Conservation (phyloP, 30 jellyfish, hydroid and myxozoan genomes). For the Nemopilema nomurai region DNA sequence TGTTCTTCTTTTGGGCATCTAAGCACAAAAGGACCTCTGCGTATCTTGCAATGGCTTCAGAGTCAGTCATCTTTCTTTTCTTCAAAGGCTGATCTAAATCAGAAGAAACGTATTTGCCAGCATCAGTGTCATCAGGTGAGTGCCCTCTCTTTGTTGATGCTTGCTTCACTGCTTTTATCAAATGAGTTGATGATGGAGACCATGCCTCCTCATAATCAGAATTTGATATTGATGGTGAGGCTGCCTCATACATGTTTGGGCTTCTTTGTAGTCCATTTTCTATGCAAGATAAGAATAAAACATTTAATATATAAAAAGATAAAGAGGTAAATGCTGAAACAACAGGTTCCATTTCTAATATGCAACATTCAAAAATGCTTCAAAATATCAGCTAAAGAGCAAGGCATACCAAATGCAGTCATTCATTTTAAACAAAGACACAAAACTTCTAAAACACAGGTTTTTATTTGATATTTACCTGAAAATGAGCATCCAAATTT, state of each 20-base stretch:
- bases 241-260: constrained; percentile 52
- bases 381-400: no score
- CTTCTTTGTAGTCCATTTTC: constrained; percentile 7
- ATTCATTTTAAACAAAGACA: no score
- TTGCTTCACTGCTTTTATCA: constrained; percentile 12
- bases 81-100: not conserved
- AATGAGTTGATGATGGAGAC: constrained; percentile 12
- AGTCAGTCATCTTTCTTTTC: constrained; percentile 5
- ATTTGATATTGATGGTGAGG: constrained; percentile 23
- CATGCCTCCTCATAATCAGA: not conserved
- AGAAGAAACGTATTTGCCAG: not conserved
- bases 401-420: no score
- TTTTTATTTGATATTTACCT: not conserved
- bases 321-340: no score
- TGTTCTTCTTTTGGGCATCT: not conserved
- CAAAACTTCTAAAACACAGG: no score
- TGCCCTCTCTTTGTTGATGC: constrained; percentile 25
- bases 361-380: no score
- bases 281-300: no score
- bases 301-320: no score
- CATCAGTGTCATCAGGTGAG: not conserved
- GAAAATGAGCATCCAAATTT: not conserved
- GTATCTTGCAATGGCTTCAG: constrained; percentile 28
- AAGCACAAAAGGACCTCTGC: constrained; percentile 14
- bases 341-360: no score